phyloP scores from a whole-genome alignment of 2,113 vertebrate species.

The Muntiacus reevesi region DNA sequence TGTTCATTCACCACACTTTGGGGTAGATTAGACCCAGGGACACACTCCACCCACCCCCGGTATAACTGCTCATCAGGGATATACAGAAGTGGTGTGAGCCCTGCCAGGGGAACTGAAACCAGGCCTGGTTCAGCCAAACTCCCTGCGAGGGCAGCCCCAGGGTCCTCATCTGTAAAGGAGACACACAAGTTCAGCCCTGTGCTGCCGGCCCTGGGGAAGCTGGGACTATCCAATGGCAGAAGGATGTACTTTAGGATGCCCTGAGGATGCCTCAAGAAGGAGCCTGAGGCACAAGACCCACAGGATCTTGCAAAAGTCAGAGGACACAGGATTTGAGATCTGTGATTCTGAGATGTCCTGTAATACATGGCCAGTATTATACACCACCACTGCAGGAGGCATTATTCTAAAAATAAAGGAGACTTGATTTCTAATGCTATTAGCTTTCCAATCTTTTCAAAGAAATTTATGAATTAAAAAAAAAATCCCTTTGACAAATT shows the following conservation, averaged over 20 bases:
- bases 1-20: not conserved
- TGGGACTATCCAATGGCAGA: not conserved
- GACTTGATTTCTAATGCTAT: not conserved
- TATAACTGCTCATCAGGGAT: not conserved
- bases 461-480: not conserved
- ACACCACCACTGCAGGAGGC: not conserved
- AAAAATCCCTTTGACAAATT: not conserved
- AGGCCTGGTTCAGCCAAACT: not conserved
- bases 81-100: not conserved
- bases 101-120: not conserved
- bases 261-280: not conserved
- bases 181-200: not conserved
- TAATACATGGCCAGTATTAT: not conserved
- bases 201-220: not conserved
- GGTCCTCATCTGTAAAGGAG: not conserved
- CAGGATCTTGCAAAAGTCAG: not conserved
- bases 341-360: not conserved
- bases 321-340: not conserved
- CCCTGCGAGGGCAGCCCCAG: not conserved
- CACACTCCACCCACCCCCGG: not conserved
- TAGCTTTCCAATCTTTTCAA: not conserved
- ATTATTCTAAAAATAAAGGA: not conserved
- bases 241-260: not conserved
- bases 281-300: not conserved
- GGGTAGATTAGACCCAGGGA: not conserved